Evolutionary conservation across 2,888 invertebrate genomes (phyloP), one percentile per base, ranked within the genome.

Genomic region (Lasius platythorax): DNA sequence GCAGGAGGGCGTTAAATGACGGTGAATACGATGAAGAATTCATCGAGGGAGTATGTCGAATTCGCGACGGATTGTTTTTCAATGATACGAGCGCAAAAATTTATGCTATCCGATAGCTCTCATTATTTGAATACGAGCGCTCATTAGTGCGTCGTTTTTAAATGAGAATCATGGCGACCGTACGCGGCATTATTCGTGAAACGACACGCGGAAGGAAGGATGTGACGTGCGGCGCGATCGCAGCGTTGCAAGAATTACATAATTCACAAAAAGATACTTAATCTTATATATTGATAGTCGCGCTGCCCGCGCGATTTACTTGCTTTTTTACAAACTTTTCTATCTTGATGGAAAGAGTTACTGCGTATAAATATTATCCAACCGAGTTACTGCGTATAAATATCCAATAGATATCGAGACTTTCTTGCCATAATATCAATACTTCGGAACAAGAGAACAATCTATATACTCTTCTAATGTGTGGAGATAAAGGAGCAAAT

Each of bases 101-200:
- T 79, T 56, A 56, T 56, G 30, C 40, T 11, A n/a, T 5, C n/a
- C 23, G 28, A 53, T 30, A 68, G 18, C 30, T 11, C 33, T 33
- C 68, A 23, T 79, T 79, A 70, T 61, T 70, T 61, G 70, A 70
- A 79, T 61, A 61, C 58, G 23, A 58, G 18, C 43, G 33, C 15
- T 70, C 58, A 68, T 79, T 68, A 58, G 15, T 15, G 33, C n/a
- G 33, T 58, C 67, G 67, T 78, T 23, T 23, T 23, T 56, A 58
- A 79, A 53, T n/a, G 23, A n/a, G 11, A 56, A 40, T 40, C 40
- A 6, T n/a, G 37, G 56, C 43, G n/a, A 53, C n/a, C 64, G 30
- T 8, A 12, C 43, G 18, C 6, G 15, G 30, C 23, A 43, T 40
- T 67, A n/a, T 2, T 40, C 30, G 30, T 9, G 40, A 67, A 66